A percentile compares a stretch with the other conserved stretches of the same genome.
Evolutionary conservation across 2,113 vertebrate genomes (phyloP).

Genomic region (Leucopsar rothschildi): DNA sequence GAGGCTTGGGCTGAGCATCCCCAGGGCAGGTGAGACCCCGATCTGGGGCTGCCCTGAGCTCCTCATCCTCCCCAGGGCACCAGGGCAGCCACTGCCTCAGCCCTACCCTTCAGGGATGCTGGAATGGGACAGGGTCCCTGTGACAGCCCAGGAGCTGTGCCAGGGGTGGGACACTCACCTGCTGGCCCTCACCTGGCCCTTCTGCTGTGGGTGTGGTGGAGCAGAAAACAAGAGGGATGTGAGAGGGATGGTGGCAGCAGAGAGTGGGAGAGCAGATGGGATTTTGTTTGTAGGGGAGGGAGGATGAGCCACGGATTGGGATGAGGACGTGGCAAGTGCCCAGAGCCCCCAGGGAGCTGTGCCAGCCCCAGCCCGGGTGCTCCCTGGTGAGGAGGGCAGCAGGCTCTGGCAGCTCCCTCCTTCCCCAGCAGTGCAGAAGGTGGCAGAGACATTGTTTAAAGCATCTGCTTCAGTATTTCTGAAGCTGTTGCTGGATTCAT

Average conservation of each 20-base stretch:
- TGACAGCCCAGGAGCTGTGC: rapidly evolving
- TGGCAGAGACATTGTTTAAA: conserved; percentile 48
- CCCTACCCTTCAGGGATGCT: rapidly evolving
- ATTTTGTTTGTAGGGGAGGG: background rate
- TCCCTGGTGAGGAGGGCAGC: background rate
- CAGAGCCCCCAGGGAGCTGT: background rate
- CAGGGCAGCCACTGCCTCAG: rapidly evolving
- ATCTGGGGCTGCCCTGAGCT: rapidly evolving
- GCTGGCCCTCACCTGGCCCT: background rate
- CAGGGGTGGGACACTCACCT: background rate
- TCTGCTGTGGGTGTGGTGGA: rapidly evolving
- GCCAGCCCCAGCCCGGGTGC: background rate
- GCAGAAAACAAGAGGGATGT: background rate
- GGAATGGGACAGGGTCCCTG: background rate
- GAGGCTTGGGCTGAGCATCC: background rate
- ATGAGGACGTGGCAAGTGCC: background rate
- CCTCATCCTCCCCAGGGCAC: background rate
- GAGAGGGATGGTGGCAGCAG: background rate
- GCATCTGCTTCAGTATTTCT: conserved; percentile 55
- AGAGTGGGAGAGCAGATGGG: background rate
- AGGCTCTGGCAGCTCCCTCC: background rate
- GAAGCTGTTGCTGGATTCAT: conserved; percentile 48
- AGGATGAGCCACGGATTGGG: background rate
- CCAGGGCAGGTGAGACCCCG: rapidly evolving
- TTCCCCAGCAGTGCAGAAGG: background rate